Base-by-base conservation (phyloP, 1,140 invertebrate species). In the Geopemphigus sp. region DNA sequence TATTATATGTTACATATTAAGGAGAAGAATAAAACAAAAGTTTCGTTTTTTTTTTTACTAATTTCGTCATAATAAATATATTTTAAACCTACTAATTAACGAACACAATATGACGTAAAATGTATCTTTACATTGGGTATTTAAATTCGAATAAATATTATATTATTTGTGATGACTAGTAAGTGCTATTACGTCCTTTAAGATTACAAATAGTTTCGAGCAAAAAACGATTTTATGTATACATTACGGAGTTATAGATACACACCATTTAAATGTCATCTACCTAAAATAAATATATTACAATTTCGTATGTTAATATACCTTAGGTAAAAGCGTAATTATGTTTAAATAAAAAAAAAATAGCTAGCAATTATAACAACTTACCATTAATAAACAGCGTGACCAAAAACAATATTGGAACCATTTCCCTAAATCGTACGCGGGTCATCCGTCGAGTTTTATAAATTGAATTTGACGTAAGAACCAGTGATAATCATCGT, bases 381-480 rank as follows among this genome's bases (percentile, higher is more conserved):
- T 76, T 24, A 76, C 73, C 73, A 39, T 76, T 76, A 6, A 76
- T 59, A 61, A 76, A 22, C 8, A 76, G 56, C 10, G 56, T 26
- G 17, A 59, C 73, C 47, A 76, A 39, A 11, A 76, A 57, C 12
- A 76, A 22, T 45, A 59, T 57, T 24, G 32, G 26, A 22, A 76
- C 73, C 73, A 76, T 76, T 56, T 76, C 56, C 73, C 26, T 57
- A n/a, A 76, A 76, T 39, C 5, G n/a, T 39, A 57, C 10, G 73
- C 22, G 29, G 22, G 47, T 56, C 12, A 56, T 54, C 10, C 47
- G 53, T 26, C 4, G n/a, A 73, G 11, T 17, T n/a, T 32, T 73
- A 73, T 32, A 56, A 32, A 54, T n/a, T 32, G 8, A 26, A n/a
- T 56, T 73, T 12, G 15, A 54, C 10, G 15, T 50, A 22, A 22